Base-by-base conservation (phyloP, 2,113 vertebrate genomes). In the Euleptes europaea region DNA sequence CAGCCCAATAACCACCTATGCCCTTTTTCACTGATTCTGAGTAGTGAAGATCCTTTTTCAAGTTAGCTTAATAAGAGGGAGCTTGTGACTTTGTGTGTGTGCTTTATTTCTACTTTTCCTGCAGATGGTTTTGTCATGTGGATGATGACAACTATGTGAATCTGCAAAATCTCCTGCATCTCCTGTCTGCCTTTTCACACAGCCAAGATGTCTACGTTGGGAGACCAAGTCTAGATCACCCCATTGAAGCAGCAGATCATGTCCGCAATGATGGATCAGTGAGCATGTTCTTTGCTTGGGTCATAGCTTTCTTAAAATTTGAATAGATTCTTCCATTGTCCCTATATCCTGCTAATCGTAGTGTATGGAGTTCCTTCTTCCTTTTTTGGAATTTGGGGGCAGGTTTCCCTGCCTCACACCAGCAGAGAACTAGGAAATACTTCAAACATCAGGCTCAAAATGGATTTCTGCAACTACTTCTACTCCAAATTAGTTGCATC, bases 61-160 rank as follows among this genome's bases (percentile, higher is more conserved):
- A 70, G n/a, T 65, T 23, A 78, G 13, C 10, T 31, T 49, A 38
- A 70, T 23, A 47, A 4, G n/a, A 38, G 4, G 8, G 2, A 15
- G 31, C 65, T 85, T n/a, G 83, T 82, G 79, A 38, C 42, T 4
- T 14, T 35, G 63, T 54, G 13, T 78, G 23, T 2, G 42, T n/a
- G 26, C 84, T 60, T 86, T 19, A 88, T 77, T 0, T 4, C 66
- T 78, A 4, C 42, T 84, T 47, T 73, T 31, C 49, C 66, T 84
- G 65, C 90, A 99, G 99, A 88, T 99, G 99, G 99, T 99, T 99
- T 95, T 99, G 99, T 93, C 99, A 99, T 0, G 94, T 99, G 93
- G 99, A 99, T 0, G 99, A 99, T n/a, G 99, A 99, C 93, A 99
- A 99, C 95, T 99, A 99, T 0, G 97, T 99, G 90, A 97, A 98